These are phyloP conservation scores for Brachynemurus nebulosus DNA, from an alignment of 2,888 invertebrate species.

Conservation along the genomic window DNA sequence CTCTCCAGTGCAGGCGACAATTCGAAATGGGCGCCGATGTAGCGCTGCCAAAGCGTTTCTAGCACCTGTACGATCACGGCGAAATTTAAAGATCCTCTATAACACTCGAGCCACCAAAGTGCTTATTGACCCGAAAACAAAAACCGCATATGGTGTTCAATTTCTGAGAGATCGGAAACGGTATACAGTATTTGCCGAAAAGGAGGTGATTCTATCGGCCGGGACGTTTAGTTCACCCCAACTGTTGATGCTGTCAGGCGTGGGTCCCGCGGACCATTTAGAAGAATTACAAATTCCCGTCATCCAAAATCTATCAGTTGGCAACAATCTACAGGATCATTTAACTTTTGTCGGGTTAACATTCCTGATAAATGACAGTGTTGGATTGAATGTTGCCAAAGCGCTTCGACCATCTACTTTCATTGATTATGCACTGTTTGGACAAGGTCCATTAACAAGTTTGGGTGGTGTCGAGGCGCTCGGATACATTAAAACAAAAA, in stretches of 20 bases:
- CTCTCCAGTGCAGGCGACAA: conserved; percentile 32
- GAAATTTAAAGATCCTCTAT: conserved; percentile 42
- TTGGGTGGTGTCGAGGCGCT: conserved; percentile 43
- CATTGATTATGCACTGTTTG: conserved; percentile 30
- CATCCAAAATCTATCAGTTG: conserved; percentile 48
- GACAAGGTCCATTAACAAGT: conserved; percentile 38
- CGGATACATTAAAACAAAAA: conserved; percentile 42
- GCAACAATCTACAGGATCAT: conserved; percentile 53
- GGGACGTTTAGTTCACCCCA: conserved; percentile 76
- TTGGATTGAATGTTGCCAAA: conserved; percentile 28
- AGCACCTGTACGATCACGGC: conserved; percentile 35
- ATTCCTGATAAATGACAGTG: conserved; percentile 37
- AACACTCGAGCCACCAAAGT: conserved; percentile 43
- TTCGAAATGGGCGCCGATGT: conserved; percentile 36
- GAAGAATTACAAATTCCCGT: conserved; percentile 42
- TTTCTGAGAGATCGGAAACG: conserved; percentile 37
- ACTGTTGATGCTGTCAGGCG: conserved; percentile 67
- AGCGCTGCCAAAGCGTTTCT: conserved; percentile 46
- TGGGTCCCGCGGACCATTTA: conserved; percentile 43
- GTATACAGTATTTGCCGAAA: conserved; percentile 40
- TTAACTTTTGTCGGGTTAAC: conserved; percentile 42
- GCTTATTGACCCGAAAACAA: conserved; percentile 41
- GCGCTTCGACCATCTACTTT: conserved; percentile 29
- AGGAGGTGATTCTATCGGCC: conserved; percentile 64
- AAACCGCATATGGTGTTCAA: conserved; percentile 47